Evolutionary conservation across 2,797 vertebrate species (phyloP).

Genomic region (Cygnus olor): DNA sequence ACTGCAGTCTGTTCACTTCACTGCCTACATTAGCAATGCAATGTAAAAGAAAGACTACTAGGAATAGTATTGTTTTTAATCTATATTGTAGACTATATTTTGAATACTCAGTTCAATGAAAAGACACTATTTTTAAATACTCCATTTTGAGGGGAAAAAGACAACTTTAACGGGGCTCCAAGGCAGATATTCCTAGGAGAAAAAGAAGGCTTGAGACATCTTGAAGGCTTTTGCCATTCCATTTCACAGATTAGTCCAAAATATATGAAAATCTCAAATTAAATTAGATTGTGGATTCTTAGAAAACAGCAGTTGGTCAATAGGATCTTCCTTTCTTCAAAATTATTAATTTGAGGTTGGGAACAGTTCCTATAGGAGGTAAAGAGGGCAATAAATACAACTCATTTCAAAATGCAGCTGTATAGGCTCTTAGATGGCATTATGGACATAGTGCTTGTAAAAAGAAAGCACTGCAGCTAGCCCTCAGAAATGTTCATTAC

Average conservation of each 20-base stretch:
- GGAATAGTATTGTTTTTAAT: conserved; percentile 2
- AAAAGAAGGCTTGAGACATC: neutral
- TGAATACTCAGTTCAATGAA: neutral
- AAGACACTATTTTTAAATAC: neutral
- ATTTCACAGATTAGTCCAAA: neutral
- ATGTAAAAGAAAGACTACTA: neutral
- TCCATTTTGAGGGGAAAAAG: neutral
- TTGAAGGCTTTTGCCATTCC: neutral
- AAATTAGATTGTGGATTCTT: neutral
- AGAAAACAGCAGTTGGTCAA: neutral
- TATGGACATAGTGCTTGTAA: neutral
- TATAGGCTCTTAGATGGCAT: neutral
- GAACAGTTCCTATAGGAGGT: neutral
- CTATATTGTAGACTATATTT: neutral
- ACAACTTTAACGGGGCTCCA: neutral
- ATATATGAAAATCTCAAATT: neutral
- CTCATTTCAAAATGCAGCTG: neutral
- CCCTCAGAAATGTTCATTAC: neutral
- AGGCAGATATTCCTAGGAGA: neutral
- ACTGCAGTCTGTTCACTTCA: neutral
- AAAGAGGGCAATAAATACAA: neutral
- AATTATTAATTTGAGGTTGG: neutral
- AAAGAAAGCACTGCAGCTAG: neutral
- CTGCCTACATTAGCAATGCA: neutral
- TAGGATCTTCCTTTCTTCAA: neutral